Evolutionary conservation across 2,888 invertebrate genomes (phyloP).

Genomic region (Drosophila histrio): DNA sequence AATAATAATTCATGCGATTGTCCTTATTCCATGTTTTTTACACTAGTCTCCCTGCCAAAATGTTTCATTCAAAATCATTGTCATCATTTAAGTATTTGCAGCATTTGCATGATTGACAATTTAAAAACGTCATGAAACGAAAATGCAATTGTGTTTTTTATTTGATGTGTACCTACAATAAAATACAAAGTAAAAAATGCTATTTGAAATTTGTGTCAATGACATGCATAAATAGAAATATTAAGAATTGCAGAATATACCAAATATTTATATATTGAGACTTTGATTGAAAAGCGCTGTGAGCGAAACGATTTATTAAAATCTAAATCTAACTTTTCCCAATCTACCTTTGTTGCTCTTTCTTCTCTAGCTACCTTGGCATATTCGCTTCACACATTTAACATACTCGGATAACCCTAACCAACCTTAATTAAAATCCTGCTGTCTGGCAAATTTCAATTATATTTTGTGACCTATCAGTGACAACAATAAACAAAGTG

Average conservation of each 20-base stretch:
- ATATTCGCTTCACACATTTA: slow-evolving; percentile 3
- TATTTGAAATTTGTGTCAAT: not conserved
- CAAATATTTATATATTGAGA: too few relatives aligned
- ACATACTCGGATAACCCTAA: not conserved
- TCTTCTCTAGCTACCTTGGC: not conserved
- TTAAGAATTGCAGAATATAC: too few relatives aligned
- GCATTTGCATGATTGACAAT: not conserved
- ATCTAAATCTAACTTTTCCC: not conserved
- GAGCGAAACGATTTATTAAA: not conserved
- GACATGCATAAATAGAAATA: not conserved
- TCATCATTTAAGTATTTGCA: not conserved
- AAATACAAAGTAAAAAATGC: not conserved
- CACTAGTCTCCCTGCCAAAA: not conserved
- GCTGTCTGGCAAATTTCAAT: slow-evolving; percentile 63
- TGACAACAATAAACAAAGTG: slow-evolving; percentile 65
- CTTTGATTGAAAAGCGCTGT: too few relatives aligned
- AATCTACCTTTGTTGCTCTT: too few relatives aligned
- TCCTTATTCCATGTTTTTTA: not conserved
- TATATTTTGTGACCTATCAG: slow-evolving; percentile 75
- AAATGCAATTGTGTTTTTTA: not conserved
- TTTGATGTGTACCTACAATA: not conserved
- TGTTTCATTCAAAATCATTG: not conserved
- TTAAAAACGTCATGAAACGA: not conserved
- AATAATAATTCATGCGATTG: not conserved
- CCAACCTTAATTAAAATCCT: slow-evolving; percentile 62